Evolutionary conservation across 2,113 vertebrate genomes (phyloP), one percentile per base, ranked within the genome.

Genomic region (Atherinomorus stipes): DNA sequence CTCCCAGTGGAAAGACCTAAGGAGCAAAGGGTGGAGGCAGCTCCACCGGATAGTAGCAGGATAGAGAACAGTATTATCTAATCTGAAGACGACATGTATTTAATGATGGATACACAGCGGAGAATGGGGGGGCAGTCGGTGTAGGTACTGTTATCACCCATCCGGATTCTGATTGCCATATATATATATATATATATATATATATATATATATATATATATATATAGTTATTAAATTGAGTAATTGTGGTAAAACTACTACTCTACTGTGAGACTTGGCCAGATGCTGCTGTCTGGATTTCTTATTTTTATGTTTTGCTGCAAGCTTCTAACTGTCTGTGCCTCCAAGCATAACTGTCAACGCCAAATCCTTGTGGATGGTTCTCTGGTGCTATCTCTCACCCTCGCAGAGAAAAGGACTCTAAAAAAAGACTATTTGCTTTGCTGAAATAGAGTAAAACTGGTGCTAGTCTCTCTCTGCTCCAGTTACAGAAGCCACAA

Each of bases 11-110:
- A 83, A 62, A 60, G 73, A 83, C 44, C 75, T 57, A 47, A 83
- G 77, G 66, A 84, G 78, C 61, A 73, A 56, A 69, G 56, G 60
- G 62, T 58, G 76, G 74, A 52, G 19, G 60, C 42, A 58, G 56
- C 9, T 3, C 45, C 51, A 77, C 74, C 72, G 74, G 74, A 78
- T 60, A 65, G 81, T 58, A 60, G 80, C 82, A 44, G 87, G 89
- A 89, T 88, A 68, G 84, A 87, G 85, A 63, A 66, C 22, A 38
- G 57, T 22, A 50, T 85, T 76, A 80, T 90, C 63, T 91, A 88
- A 91, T 88, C 84, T 60, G 64, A 80, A 88, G 84, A 80, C 22
- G 68, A 71, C 63, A 34, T 80, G 71, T 66, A 66, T 77, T 78
- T 65, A 85, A 69, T 69, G 73, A 57, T 6, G 25, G 72, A 61